Conservation (phyloP, 1,140 invertebrate species). For the Mactra quadrangularis region DNA sequence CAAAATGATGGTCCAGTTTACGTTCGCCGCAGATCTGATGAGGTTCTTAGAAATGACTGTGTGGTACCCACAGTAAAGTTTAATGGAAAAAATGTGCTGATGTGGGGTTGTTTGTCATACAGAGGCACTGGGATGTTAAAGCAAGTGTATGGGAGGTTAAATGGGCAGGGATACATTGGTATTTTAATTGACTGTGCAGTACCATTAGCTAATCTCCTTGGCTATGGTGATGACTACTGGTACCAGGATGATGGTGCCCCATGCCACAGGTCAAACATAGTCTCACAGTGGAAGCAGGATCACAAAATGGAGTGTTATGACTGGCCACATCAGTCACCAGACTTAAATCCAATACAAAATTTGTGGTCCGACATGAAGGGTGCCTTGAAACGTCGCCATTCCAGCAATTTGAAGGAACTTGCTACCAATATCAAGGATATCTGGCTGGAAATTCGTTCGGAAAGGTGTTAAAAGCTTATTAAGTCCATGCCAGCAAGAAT, state of each 20-base stretch:
- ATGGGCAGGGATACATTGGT: neutral
- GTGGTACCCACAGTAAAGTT: too few relatives aligned
- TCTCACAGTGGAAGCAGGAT: too few relatives aligned
- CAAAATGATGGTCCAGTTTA: too few relatives aligned
- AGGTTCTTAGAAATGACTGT: too few relatives aligned
- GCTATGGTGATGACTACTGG: neutral
- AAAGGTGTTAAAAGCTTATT: neutral
- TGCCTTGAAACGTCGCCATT: neutral
- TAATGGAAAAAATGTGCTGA: too few relatives aligned
- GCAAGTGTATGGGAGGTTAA: too few relatives aligned
- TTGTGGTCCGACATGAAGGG: neutral
- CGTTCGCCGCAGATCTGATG: too few relatives aligned
- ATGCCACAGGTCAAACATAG: neutral
- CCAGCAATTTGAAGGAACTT: neutral
- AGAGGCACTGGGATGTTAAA: too few relatives aligned
- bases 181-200: neutral
- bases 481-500: too few relatives aligned
- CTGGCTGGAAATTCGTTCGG: neutral
- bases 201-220: neutral
- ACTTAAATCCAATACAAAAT: neutral
- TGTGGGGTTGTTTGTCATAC: too few relatives aligned
- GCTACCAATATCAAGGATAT: neutral
- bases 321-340: neutral
- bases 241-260: neutral
- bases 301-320: neutral